Conservation (phyloP, 2,113 vertebrate genomes). For the Acanthisitta chloris region DNA sequence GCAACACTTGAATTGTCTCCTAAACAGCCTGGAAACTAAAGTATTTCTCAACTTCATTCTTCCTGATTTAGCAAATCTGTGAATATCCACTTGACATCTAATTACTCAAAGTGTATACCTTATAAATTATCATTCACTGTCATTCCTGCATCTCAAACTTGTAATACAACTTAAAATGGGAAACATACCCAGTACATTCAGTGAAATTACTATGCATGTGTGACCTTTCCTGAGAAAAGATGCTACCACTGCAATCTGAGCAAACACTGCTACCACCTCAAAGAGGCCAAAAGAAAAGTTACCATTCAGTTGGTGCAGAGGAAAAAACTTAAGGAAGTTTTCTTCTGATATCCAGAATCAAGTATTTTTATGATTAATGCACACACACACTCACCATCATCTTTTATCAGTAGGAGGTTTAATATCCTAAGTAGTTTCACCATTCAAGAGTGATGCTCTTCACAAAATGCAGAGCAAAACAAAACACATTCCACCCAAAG, state of each 20-base stretch:
- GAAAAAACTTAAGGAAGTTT: not conserved
- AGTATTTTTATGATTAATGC: not conserved
- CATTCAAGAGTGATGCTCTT: not conserved
- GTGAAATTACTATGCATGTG: rapidly evolving
- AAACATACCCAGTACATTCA: not conserved
- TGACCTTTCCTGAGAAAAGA: not conserved
- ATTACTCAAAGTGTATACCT: not conserved
- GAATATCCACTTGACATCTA: not conserved
- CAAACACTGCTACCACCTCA: not conserved
- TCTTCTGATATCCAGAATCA: not conserved
- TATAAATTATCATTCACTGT: not conserved
- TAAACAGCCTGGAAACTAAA: not conserved
- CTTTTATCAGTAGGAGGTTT: not conserved
- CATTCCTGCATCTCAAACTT: not conserved
- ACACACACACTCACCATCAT: rapidly evolving
- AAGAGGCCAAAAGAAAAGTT: not conserved
- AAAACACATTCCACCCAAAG: not conserved
- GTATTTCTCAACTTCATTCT: not conserved
- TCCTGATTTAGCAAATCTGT: not conserved
- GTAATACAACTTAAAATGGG: not conserved
- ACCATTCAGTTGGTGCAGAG: no score
- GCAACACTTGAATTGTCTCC: not conserved
- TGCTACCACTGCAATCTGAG: not conserved
- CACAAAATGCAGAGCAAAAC: rapidly evolving
- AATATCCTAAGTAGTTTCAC: not conserved